These are phyloP conservation scores for Calameuta pallipes DNA, from an alignment of 2,888 invertebrate species.

Conservation along the genomic window DNA sequence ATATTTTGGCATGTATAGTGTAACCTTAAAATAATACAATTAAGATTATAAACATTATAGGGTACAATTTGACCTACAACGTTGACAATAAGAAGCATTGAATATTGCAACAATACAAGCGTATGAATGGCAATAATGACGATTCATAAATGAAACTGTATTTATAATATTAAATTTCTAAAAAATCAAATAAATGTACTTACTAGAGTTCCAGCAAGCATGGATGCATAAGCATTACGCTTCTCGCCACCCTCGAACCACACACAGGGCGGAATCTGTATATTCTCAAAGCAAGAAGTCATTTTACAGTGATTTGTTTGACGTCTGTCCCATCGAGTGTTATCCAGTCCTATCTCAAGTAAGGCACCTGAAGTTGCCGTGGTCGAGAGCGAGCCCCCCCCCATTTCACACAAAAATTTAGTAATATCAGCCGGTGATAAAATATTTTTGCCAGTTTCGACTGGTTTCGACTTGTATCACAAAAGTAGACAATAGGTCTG, in stretches of 20 bases:
- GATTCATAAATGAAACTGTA: not conserved
- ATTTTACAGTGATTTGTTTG: slow-evolving; percentile 40
- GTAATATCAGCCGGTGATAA: no score
- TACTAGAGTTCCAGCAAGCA: slow-evolving; percentile 89
- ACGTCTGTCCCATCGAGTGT: not conserved
- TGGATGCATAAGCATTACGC: slow-evolving; percentile 87
- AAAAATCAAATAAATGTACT: slow-evolving; percentile 50
- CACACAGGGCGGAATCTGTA: slow-evolving; percentile 80
- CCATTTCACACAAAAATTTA: no score
- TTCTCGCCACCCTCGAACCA: slow-evolving; percentile 89
- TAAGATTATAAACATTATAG: not conserved
- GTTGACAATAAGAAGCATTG: not conserved
- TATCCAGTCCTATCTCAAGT: not conserved
- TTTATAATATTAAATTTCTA: slow-evolving; percentile 2
- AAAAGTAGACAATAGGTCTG: no score
- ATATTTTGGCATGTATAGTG: not conserved
- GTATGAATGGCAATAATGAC: not conserved
- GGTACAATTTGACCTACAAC: not conserved
- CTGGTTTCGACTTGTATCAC: no score
- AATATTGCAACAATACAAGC: slow-evolving; percentile 8
- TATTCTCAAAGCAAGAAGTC: slow-evolving; percentile 79
- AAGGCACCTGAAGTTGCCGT: not conserved
- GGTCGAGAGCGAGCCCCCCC: no score
- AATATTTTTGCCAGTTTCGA: no score
- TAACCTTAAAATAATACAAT: not conserved